Conservation (phyloP, 1,140 invertebrate genomes). For the Drosophila bocki region DNA sequence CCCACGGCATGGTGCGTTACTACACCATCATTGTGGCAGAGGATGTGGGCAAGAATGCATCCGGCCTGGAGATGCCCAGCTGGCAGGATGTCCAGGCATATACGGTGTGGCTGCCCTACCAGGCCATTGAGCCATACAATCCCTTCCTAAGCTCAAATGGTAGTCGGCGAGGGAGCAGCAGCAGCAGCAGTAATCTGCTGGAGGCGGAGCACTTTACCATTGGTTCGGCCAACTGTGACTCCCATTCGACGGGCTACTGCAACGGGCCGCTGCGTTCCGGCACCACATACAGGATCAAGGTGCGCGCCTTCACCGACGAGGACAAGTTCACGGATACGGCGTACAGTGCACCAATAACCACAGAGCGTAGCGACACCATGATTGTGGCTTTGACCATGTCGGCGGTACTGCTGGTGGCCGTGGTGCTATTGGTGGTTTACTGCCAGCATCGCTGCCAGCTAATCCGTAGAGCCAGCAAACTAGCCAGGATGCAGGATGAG, state of each 20-base stretch:
- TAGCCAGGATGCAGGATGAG: conserved; percentile 88
- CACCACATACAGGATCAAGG: conserved; percentile 95
- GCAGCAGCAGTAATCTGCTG: neutral
- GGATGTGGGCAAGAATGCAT: conserved; percentile 93
- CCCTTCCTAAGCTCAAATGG: conserved; percentile 89
- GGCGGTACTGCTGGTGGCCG: conserved; percentile 71
- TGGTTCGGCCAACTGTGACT: conserved; percentile 91
- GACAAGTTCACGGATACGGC: conserved; percentile 97
- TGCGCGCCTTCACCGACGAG: conserved; percentile 95
- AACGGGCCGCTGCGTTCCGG: conserved; percentile 96
- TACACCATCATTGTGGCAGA: conserved; percentile 97
- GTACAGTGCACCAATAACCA: conserved; percentile 94
- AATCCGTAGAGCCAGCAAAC: conserved; percentile 88
- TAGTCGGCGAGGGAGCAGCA: conserved; percentile 85
- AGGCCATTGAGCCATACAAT: conserved; percentile 95
- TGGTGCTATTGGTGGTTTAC: conserved; percentile 84
- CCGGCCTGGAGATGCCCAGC: conserved; percentile 92
- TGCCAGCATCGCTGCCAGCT: conserved; percentile 87
- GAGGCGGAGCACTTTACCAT: conserved; percentile 92
- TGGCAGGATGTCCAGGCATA: conserved; percentile 96
- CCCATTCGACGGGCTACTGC: conserved; percentile 91
- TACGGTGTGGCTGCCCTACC: conserved; percentile 95
- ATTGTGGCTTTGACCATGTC: conserved; percentile 32
- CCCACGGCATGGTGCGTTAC: conserved; percentile 93
- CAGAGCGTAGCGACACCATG: conserved; percentile 87